Conservation (phyloP, 2,113 vertebrate species). For the Oncorhynchus clarkii region DNA sequence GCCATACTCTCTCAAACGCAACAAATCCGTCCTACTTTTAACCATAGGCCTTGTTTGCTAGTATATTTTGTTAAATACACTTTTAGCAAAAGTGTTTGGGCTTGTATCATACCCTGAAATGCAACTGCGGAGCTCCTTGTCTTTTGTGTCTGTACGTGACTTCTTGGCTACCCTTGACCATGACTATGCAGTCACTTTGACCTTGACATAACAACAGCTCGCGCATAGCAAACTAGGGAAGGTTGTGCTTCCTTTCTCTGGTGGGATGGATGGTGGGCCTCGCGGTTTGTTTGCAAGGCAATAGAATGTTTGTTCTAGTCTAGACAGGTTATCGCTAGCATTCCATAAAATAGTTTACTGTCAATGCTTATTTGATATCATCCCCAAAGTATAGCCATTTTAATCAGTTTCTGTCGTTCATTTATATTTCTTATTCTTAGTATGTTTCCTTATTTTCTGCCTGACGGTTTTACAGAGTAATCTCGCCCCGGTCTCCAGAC, state of each 20-base stretch:
- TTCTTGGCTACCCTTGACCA: constrained; percentile 79
- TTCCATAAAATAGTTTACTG: constrained; percentile 61
- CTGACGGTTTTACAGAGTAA: neutral
- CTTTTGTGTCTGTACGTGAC: constrained; percentile 51
- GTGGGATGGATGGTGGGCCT: neutral
- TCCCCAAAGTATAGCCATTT: neutral
- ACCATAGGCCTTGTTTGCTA: too few species aligned
- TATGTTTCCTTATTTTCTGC: neutral
- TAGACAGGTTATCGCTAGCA: constrained; percentile 66
- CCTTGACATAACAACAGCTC: constrained; percentile 79
- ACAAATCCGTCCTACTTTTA: too few species aligned
- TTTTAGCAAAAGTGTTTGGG: too few species aligned
- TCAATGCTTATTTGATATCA: neutral
- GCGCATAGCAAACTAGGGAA: constrained; percentile 36
- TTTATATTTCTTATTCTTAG: neutral
- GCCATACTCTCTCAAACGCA: too few species aligned
- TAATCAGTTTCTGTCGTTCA: too few species aligned
- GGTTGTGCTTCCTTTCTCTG: constrained; percentile 12
- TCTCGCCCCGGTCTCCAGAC: neutral
- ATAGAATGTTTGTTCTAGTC: constrained; percentile 75
- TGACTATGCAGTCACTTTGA: constrained; percentile 80
- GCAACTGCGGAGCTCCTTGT: neutral
- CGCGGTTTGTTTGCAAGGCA: constrained; percentile 72
- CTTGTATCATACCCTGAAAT: too few species aligned
- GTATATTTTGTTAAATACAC: neutral